These are phyloP conservation scores for Willowsia nigromaculata DNA, from an alignment of 2,888 invertebrate genomes.

Conservation along the genomic window DNA sequence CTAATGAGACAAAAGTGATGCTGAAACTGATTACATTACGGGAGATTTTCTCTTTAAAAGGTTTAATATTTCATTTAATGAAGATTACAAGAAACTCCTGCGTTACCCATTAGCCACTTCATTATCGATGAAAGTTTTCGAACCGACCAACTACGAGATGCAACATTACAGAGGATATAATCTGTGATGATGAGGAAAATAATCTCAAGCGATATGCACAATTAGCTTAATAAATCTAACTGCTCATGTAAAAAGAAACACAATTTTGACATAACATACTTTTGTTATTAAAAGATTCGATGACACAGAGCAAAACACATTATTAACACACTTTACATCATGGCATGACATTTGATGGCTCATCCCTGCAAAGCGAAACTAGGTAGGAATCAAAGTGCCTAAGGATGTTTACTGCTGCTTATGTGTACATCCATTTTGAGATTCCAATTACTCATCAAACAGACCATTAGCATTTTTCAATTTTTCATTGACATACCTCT, in stretches of 20 bases:
- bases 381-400: no score
- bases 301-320: not conserved
- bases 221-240: not conserved
- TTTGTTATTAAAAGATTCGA: not conserved
- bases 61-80: constrained; percentile 3
- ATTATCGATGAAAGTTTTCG: not conserved
- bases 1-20: constrained; percentile 31
- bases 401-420: not conserved
- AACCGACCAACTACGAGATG: not conserved
- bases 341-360: no score
- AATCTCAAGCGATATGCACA: not conserved
- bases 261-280: not conserved
- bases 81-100: constrained; percentile 16
- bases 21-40: not conserved
- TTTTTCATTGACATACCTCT: not conserved
- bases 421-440: not conserved
- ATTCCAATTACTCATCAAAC: constrained; percentile 10
- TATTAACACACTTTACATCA: not conserved
- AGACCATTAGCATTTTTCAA: not conserved
- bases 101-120: not conserved
- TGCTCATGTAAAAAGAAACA: not conserved
- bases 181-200: not conserved
- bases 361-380: no score
- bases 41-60: constrained; percentile 20
- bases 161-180: not conserved